phyloP scores from a whole-genome alignment of 2,888 invertebrate species.

The Eutolmus rufibarbis region DNA sequence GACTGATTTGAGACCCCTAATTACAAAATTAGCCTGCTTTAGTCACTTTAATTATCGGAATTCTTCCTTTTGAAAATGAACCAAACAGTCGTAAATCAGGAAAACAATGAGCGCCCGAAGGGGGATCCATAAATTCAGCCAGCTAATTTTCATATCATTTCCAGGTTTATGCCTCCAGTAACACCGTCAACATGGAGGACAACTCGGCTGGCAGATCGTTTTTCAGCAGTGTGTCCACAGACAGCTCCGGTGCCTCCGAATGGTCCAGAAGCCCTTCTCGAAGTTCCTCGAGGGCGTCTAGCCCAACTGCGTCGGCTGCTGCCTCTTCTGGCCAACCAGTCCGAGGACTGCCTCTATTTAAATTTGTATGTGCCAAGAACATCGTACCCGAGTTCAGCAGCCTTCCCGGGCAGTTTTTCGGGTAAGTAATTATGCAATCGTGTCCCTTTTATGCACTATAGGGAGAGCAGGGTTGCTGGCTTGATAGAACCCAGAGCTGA shows the following conservation, averaged over 20 bases:
- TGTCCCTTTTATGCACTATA: background rate
- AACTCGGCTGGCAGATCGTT: slow-evolving; percentile 79
- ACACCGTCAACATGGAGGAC: slow-evolving; percentile 89
- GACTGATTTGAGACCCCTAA: background rate
- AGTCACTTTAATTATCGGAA: background rate
- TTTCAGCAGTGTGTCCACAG: slow-evolving; percentile 90
- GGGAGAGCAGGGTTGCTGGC: background rate
- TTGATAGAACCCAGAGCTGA: background rate
- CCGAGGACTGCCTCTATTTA: slow-evolving; percentile 97
- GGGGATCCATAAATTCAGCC: background rate
- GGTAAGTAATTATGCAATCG: slow-evolving; percentile 39
- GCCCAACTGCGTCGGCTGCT: slow-evolving; percentile 84
- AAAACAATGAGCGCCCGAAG: background rate
- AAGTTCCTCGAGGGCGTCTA: slow-evolving; percentile 83
- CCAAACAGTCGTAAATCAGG: background rate
- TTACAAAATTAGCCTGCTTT: background rate
- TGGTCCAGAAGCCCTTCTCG: slow-evolving; percentile 66
- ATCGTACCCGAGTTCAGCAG: slow-evolving; percentile 60
- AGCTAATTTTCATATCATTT: background rate
- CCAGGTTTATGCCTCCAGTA: slow-evolving; percentile 92
- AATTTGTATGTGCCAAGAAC: slow-evolving; percentile 90
- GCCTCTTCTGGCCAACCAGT: slow-evolving; percentile 87
- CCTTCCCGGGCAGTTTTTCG: slow-evolving; percentile 13
- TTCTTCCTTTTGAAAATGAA: background rate
- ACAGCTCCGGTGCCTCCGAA: slow-evolving; percentile 70